Evolutionary conservation across 2,888 invertebrate species (phyloP).

Genomic region (Apotomis betuletana): DNA sequence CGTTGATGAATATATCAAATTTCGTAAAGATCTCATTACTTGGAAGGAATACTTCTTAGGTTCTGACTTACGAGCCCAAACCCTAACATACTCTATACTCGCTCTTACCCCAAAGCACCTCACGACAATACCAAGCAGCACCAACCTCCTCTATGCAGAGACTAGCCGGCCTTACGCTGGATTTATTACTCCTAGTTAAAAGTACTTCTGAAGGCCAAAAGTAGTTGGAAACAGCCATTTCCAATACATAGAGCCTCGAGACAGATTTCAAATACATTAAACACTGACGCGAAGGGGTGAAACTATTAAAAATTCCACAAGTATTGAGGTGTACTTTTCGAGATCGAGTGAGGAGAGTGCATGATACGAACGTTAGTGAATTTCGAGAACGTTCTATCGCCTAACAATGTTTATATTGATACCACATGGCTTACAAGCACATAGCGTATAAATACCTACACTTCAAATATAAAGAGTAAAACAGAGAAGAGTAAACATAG

Average conservation of each 20-base stretch:
- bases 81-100: too few relatives aligned
- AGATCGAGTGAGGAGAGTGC: slow-evolving; percentile 60
- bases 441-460: too few relatives aligned
- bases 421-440: background rate
- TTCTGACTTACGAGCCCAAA: too few relatives aligned
- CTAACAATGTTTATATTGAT: background rate
- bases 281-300: slow-evolving; percentile 63
- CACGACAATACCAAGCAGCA: slow-evolving; percentile 46
- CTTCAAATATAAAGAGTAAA: too few relatives aligned
- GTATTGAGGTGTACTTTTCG: slow-evolving; percentile 58
- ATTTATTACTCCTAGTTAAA: slow-evolving; percentile 82
- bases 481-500: too few relatives aligned
- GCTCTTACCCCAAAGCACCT: too few relatives aligned
- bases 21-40: too few relatives aligned
- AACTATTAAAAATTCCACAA: slow-evolving; percentile 80
- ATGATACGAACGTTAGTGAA: slow-evolving; percentile 73
- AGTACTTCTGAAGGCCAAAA: slow-evolving; percentile 77
- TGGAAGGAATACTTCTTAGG: too few relatives aligned
- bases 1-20: too few relatives aligned
- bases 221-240: slow-evolving; percentile 81
- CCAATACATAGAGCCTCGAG: slow-evolving; percentile 79
- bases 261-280: slow-evolving; percentile 83
- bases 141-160: slow-evolving; percentile 67
- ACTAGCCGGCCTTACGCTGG: slow-evolving; percentile 69
- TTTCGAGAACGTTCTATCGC: slow-evolving; percentile 50